Percentiles rank a stretch among this genome's conserved stretches.
Conservation (phyloP, 2,113 vertebrate species). For the Phalacrocorax brasilianus region DNA sequence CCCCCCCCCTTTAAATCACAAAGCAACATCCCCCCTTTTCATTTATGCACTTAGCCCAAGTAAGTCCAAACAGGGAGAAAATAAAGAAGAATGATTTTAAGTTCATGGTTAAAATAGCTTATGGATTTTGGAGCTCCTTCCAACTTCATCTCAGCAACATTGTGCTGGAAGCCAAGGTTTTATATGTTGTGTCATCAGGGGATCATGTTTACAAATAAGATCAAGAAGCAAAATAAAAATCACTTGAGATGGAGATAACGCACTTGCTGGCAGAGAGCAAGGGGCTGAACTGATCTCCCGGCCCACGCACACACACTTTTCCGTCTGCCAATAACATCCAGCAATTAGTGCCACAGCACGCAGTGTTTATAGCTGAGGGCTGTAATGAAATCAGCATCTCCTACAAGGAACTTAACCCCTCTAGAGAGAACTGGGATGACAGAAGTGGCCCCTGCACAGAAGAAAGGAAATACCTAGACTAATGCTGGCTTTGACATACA, state of each 20-base stretch:
- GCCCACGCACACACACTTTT: background rate
- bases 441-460: background rate
- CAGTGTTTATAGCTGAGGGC: slow-evolving; percentile 26
- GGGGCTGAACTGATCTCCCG: slow-evolving; percentile 65
- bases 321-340: slow-evolving; percentile 64
- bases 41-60: background rate
- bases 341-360: slow-evolving; percentile 28
- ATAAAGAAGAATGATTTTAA: background rate
- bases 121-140: background rate
- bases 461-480: background rate
- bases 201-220: slow-evolving; percentile 62
- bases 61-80: background rate
- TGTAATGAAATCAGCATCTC: slow-evolving; percentile 61
- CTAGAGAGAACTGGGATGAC: accelerated
- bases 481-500: background rate
- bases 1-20: background rate
- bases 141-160: slow-evolving; percentile 8
- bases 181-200: slow-evolving; percentile 27
- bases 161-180: slow-evolving; percentile 45
- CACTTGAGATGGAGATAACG: slow-evolving; percentile 66
- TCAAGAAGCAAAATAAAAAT: slow-evolving; percentile 68
- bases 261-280: slow-evolving; percentile 49
- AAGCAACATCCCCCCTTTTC: background rate
- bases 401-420: slow-evolving; percentile 33
- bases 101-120: background rate